Evolutionary conservation across 2,797 vertebrate species (phyloP).

Genomic region (Tinamus major): DNA sequence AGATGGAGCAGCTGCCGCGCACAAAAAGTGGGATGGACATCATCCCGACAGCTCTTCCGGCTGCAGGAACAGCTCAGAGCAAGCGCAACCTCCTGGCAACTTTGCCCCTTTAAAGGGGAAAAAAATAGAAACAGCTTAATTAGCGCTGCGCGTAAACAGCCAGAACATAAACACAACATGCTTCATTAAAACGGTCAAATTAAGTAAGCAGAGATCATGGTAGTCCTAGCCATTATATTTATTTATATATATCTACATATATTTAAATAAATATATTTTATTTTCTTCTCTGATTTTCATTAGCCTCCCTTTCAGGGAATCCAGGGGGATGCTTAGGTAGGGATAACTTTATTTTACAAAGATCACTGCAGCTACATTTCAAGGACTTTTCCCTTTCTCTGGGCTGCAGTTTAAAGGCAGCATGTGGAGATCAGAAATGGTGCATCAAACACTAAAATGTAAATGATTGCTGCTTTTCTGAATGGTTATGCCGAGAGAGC

Average conservation of each 20-base stretch:
- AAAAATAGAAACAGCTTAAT: slow-evolving; percentile 17
- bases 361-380: not conserved
- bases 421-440: not conserved
- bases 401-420: not conserved
- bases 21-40: slow-evolving; percentile 26
- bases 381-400: not conserved
- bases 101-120: slow-evolving; percentile 12
- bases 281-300: not conserved
- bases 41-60: not conserved
- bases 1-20: slow-evolving; percentile 59
- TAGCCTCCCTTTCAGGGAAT: not conserved
- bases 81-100: not conserved
- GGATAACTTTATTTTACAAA: not conserved
- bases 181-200: slow-evolving; percentile 52
- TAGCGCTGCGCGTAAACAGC: slow-evolving; percentile 36
- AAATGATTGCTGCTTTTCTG: not conserved
- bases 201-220: not conserved
- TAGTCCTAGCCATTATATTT: not conserved
- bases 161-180: slow-evolving; percentile 61
- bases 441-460: not conserved
- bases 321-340: not conserved
- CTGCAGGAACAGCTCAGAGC: not conserved
- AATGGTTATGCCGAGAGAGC: not conserved
- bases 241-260: no score
- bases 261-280: not conserved